These are phyloP conservation scores for Anguilla pacifica DNA, from an alignment of 2,797 vertebrate genomes.

Conservation along the genomic window DNA sequence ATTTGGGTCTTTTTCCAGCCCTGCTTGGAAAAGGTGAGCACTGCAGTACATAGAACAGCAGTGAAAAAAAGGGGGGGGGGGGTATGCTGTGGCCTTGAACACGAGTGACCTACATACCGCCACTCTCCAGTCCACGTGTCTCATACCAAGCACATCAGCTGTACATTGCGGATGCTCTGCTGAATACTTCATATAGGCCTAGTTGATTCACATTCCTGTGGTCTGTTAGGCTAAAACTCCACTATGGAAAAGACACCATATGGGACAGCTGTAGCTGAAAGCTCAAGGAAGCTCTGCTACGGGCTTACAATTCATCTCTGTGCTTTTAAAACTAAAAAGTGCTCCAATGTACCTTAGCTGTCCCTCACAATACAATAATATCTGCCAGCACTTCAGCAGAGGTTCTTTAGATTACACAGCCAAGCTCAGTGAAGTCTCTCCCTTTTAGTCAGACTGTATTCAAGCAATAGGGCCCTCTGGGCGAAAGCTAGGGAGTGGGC, in stretches of 20 bases:
- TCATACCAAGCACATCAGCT: constrained; percentile 57
- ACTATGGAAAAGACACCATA: background rate
- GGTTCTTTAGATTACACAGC: background rate
- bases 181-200: constrained; percentile 52
- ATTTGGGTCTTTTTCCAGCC: background rate
- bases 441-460: background rate
- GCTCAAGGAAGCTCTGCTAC: background rate
- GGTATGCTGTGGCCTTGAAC: background rate
- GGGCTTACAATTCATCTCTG: constrained; percentile 34
- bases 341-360: background rate
- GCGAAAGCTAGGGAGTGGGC: constrained; percentile 27
- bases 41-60: background rate
- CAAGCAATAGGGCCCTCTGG: constrained; percentile 19
- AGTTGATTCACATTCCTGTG: constrained; percentile 65
- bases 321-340: constrained; percentile 1
- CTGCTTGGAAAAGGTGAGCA: background rate
- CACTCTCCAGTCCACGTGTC: constrained; percentile 47
- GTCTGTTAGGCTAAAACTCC: constrained; percentile 29
- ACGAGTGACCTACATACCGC: constrained; percentile 54
- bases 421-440: background rate
- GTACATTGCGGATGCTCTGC: constrained; percentile 48
- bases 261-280: background rate
- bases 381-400: background rate
- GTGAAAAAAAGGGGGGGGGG: background rate
- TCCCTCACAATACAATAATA: background rate